phyloP scores from a whole-genome alignment of 2,797 vertebrate species.

The Clarias fuscus region DNA sequence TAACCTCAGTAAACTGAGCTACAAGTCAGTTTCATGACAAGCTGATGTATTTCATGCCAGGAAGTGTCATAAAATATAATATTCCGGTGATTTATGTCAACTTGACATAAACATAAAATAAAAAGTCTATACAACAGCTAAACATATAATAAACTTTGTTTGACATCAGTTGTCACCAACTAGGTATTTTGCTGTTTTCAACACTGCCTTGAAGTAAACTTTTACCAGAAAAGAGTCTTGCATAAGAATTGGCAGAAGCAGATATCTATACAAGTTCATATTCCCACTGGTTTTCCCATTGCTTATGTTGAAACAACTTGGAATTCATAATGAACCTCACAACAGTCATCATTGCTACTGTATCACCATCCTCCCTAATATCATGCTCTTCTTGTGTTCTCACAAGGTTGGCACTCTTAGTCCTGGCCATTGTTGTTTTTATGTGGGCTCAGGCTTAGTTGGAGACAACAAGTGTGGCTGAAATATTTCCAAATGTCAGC shows the following conservation, averaged over 20 bases:
- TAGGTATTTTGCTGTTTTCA: background rate
- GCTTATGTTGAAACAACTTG: background rate
- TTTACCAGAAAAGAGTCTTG: background rate
- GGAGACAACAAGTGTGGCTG: constrained; percentile 43
- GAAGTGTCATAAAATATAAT: background rate
- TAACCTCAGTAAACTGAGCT: background rate
- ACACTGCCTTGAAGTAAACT: background rate
- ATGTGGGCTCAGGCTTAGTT: constrained; percentile 41
- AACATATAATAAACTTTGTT: background rate
- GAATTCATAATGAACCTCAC: background rate
- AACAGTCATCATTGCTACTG: background rate
- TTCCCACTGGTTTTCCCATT: background rate
- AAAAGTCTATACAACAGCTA: background rate
- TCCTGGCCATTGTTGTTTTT: constrained; percentile 22
- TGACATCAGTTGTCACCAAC: background rate
- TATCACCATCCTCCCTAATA: constrained; percentile 1
- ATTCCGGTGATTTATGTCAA: background rate
- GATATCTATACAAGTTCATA: background rate
- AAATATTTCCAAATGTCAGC: constrained; percentile 57
- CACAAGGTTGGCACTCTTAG: constrained; percentile 29
- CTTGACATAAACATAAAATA: background rate
- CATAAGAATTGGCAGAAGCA: background rate
- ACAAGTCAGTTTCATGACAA: background rate
- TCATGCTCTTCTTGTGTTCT: constrained; percentile 8
- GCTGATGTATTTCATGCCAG: background rate